Base-by-base conservation (phyloP, 2,888 invertebrate genomes). In the Amphipyra berbera region DNA sequence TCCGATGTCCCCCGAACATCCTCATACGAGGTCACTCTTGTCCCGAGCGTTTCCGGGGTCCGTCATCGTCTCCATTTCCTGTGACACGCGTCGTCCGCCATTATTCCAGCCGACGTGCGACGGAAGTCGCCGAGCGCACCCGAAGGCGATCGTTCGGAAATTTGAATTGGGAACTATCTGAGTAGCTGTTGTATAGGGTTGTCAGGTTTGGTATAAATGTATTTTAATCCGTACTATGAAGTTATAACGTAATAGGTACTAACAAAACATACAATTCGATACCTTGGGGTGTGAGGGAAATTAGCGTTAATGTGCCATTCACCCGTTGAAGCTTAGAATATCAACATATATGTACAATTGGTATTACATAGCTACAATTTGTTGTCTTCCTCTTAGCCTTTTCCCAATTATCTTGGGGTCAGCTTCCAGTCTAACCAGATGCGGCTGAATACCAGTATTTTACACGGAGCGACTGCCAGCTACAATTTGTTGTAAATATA, bases 41-140 rank as follows among this genome's bases (percentile, higher is more conserved):
- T 79, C 77, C 77, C 72, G 72, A 78, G 73, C 78, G 83, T 76
- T 85, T 90, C 90, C 91, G 90, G 89, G 81, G 82, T 82, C 83
- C 82, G 87, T 87, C 90, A 86, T 86, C 85, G 86, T 80, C 76
- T 80, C 86, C 84, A 90, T 90, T 90, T 92, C 91, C 90, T 83
- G 81, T 74, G 79, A 82, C 84, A 84, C 81, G 80, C 82, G 83
- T 78, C 81, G 71, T 74, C 74, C 77, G 84, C 85, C 82, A 90
- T 90, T 89, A 89, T 87, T 81, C 86, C 87, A 82, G 76, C 72
- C 83, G 85, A 83, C 79, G 81, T 72, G 78, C 71, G 77, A 75
- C 90, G 91, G 90, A 91, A 90, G 87, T 84, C 83, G 78, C 85
- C 88, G 88, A 89, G 82, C 82, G 79, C 61, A 78, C 73, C 79